Conservation (phyloP, 2,888 invertebrate species). For the Drosophila longiperda region DNA sequence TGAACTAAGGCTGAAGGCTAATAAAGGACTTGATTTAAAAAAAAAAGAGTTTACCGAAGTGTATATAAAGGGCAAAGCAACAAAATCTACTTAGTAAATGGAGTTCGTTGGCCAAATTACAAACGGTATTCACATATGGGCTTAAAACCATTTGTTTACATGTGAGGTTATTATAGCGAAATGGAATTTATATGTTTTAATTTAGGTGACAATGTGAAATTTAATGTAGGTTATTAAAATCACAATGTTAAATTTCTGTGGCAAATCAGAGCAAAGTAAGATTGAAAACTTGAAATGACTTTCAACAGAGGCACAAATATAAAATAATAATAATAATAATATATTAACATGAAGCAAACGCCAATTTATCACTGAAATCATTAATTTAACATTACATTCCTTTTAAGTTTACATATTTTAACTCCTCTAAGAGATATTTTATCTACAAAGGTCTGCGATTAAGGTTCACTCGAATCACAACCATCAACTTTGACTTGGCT, state of each 20-base stretch:
- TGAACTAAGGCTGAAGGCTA: slow-evolving; percentile 3
- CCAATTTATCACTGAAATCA: not conserved
- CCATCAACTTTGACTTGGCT: not conserved
- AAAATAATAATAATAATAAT: not conserved
- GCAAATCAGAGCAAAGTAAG: not conserved
- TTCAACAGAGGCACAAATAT: not conserved
- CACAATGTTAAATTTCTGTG: not conserved
- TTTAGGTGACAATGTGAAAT: slow-evolving; percentile 20
- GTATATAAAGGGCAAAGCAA: not conserved
- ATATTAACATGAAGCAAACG: not conserved
- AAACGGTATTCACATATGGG: not conserved
- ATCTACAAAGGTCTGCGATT: not conserved
- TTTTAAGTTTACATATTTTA: not conserved
- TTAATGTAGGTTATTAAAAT: not conserved
- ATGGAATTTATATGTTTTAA: slow-evolving; percentile 45
- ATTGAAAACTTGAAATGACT: not conserved
- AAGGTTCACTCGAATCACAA: not conserved
- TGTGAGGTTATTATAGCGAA: slow-evolving; percentile 3
- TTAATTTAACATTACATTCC: not conserved
- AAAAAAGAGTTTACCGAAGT: slow-evolving; percentile 10
- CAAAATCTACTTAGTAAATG: slow-evolving; percentile 16
- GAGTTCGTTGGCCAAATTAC: slow-evolving; percentile 7
- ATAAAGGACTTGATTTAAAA: slow-evolving; percentile 19
- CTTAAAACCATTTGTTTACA: slow-evolving; percentile 1
- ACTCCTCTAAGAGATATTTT: not conserved